Conservation (phyloP, 2,113 vertebrate genomes). For the Nettapus auritus region DNA sequence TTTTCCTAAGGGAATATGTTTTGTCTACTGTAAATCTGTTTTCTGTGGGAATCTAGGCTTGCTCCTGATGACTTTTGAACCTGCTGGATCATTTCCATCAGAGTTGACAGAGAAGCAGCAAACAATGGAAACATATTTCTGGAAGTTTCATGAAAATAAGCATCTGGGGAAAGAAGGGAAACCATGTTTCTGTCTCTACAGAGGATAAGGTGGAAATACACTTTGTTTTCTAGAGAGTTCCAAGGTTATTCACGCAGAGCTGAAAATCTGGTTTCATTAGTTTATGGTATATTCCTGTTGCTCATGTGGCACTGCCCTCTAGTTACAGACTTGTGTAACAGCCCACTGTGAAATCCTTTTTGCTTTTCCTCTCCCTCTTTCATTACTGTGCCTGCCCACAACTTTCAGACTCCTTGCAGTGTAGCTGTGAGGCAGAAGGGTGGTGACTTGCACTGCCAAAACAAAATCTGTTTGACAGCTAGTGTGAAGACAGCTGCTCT, state of each 20-base stretch:
- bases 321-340: neutral
- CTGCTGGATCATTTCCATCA: neutral
- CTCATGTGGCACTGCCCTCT: neutral
- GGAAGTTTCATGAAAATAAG: neutral
- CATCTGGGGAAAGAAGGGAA: neutral
- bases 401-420: neutral
- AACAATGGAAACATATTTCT: neutral
- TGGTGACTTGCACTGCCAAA: neutral
- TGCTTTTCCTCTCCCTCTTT: neutral
- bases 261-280: neutral
- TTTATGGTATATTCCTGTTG: neutral
- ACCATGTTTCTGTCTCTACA: neutral
- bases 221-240: neutral
- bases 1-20: neutral
- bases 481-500: neutral
- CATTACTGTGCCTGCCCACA: neutral
- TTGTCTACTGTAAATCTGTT: neutral
- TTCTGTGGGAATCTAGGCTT: neutral
- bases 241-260: neutral
- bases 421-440: neutral
- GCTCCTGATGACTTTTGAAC: neutral
- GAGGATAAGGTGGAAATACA: neutral
- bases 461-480: slow-evolving; percentile 20
- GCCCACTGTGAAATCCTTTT: neutral
- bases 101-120: neutral